These are phyloP conservation scores for Anthrax anthrax DNA, from an alignment of 2,888 invertebrate species.

Conservation along the genomic window DNA sequence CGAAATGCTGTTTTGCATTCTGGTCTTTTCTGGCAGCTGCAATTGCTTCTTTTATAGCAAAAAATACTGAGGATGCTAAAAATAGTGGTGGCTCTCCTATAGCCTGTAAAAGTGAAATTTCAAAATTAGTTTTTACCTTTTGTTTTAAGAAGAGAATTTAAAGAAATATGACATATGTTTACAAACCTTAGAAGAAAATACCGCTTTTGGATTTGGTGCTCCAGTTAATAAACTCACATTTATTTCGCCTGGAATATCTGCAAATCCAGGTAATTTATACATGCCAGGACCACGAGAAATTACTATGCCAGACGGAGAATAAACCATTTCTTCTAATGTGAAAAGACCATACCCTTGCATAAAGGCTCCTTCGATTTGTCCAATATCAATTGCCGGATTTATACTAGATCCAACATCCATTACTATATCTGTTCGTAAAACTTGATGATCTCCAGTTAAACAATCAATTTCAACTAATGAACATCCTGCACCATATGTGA, in stretches of 20 bases:
- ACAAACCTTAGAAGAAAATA: slow-evolving; percentile 87
- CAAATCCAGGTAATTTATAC: slow-evolving; percentile 88
- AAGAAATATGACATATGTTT: not conserved
- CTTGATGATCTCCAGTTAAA: slow-evolving; percentile 83
- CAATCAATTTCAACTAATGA: slow-evolving; percentile 89
- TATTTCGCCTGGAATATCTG: slow-evolving; percentile 81
- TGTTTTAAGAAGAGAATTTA: not conserved
- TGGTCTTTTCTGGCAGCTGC: slow-evolving; percentile 59
- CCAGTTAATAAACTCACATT: slow-evolving; percentile 85
- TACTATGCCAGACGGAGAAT: slow-evolving; percentile 68
- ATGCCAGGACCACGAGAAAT: slow-evolving; percentile 82
- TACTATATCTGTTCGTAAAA: slow-evolving; percentile 79
- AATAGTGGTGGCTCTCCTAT: slow-evolving; percentile 93
- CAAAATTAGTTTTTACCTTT: not conserved
- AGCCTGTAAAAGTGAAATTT: slow-evolving; percentile 44
- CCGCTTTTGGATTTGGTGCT: slow-evolving; percentile 78
- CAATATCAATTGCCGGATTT: slow-evolving; percentile 93
- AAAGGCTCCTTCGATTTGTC: slow-evolving; percentile 92
- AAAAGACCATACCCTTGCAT: slow-evolving; percentile 89
- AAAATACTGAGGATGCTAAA: slow-evolving; percentile 73
- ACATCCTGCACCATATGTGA: slow-evolving; percentile 71
- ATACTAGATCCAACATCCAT: slow-evolving; percentile 94
- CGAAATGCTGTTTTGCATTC: slow-evolving; percentile 44
- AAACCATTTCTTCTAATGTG: slow-evolving; percentile 77
- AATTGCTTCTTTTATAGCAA: slow-evolving; percentile 82